Percentiles rank a stretch among this genome's conserved stretches.
phyloP scores from a whole-genome alignment of 1,140 invertebrate species.

The Cydia fagiglandana region DNA sequence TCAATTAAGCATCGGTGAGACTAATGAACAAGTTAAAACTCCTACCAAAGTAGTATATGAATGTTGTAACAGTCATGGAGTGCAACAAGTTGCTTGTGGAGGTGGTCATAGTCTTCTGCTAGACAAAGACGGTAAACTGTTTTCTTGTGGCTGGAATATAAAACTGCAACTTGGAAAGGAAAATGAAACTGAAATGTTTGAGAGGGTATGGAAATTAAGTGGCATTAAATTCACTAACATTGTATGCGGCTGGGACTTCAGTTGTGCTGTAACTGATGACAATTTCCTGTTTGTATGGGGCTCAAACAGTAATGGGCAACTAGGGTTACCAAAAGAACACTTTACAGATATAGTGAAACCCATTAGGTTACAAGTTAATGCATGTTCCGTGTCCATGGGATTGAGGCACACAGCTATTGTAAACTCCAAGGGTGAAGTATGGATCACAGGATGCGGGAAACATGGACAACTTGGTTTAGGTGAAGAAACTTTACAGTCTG shows the following conservation, averaged over 20 bases:
- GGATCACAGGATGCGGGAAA: constrained; percentile 82
- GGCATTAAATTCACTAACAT: constrained; percentile 81
- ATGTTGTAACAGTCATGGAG: constrained; percentile 63
- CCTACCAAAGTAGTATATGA: constrained; percentile 81
- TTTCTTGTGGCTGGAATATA: constrained; percentile 93
- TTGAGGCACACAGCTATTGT: constrained; percentile 85
- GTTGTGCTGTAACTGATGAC: constrained; percentile 82
- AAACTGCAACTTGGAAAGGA: constrained; percentile 87
- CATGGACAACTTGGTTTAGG: constrained; percentile 84
- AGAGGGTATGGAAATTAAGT: constrained; percentile 78
- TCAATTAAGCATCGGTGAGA: constrained; percentile 85
- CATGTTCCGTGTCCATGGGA: constrained; percentile 78
- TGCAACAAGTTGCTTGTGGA: constrained; percentile 85
- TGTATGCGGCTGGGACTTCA: constrained; percentile 87
- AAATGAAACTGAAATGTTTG: constrained; percentile 77
- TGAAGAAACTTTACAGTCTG: constrained; percentile 63
- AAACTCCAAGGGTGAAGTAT: constrained; percentile 81
- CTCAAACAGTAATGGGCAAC: constrained; percentile 86
- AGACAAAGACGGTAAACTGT: constrained; percentile 84
- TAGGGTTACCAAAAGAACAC: constrained; percentile 81
- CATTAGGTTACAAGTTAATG: constrained; percentile 70
- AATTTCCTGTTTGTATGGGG: constrained; percentile 87
- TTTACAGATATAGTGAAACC: constrained; percentile 67
- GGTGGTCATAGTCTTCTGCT: constrained; percentile 88
- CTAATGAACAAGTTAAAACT: constrained; percentile 83